phyloP scores from a whole-genome alignment of 2,113 vertebrate genomes.

The Nanorana parkeri region DNA sequence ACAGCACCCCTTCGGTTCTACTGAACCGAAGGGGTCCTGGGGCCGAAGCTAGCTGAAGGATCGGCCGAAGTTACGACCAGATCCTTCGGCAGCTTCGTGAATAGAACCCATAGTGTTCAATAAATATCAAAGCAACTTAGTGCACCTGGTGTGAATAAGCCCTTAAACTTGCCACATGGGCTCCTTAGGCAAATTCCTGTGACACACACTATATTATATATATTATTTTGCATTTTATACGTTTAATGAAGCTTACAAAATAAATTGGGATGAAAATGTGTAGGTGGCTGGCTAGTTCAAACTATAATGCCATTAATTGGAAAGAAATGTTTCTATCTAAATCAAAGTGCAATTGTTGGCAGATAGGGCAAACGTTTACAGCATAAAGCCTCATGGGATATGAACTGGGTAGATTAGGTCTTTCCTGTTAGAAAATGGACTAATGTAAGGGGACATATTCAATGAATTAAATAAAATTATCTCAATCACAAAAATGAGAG shows the following conservation, averaged over 20 bases:
- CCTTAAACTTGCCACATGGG: neutral
- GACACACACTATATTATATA: no score
- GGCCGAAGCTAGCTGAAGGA: no score
- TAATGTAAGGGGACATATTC: neutral
- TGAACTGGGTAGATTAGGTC: constrained; percentile 40
- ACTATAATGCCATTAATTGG: constrained; percentile 21
- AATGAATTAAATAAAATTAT: constrained; percentile 31
- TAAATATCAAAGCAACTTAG: no score
- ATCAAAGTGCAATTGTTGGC: constrained; percentile 37
- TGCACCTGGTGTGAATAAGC: no score
- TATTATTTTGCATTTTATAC: no score
- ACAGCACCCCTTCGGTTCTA: no score
- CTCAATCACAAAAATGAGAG: constrained; percentile 44
- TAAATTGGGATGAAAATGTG: neutral
- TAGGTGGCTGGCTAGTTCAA: neutral
- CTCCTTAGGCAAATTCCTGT: no score
- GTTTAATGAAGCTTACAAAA: no score
- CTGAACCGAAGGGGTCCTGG: no score
- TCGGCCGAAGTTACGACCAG: no score
- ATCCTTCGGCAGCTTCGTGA: no score
- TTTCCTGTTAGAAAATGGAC: neutral
- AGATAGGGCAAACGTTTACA: neutral
- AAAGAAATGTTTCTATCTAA: constrained; percentile 48
- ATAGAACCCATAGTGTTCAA: no score
- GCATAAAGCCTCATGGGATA: constrained; percentile 22